Evolutionary conservation across 2,888 invertebrate species (phyloP), one percentile per base, ranked within the genome.

Genomic region (Bellardia pandia): DNA sequence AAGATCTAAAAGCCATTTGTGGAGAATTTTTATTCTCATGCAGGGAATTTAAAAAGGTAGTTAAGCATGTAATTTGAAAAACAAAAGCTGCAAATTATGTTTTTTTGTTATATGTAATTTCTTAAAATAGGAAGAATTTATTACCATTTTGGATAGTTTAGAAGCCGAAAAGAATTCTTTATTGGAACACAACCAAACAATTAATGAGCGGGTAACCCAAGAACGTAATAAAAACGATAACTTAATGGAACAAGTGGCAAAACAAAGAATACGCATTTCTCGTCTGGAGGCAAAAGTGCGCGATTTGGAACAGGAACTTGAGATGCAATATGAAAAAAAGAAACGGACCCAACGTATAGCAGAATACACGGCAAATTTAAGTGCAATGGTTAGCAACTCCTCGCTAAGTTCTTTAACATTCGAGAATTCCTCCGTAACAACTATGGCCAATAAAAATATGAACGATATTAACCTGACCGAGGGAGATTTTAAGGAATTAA

Each of bases 11-110:
- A 40, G 91, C 91, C 0, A 85, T 93, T 14, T 91, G 92, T 30
- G 93, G 93, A 7, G 93, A 92, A 51, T 93, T 92, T 89, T 89
- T 94, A 0, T 94, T 93, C 89, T 91, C 92, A 2, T 94, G 93
- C 56, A 91, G 93, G 48, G 92, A 93, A 75, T 91, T 94, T 76
- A 92, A 91, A 45, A 93, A 93, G 91, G 93, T 93, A 37, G 33
- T 74, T 23, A 1, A 40, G 11, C n/a, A n/a, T n/a, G n/a, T 9
- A 58, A 58, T 7, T 58, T 56, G 3, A 23, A 16, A 23, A 23
- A 56, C 2, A 6, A 23, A 16, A 2, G 56, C n/a, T 51, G 5
- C 13, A 9, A 45, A 13, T 11, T 45, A 45, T 6, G 13, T 4
- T n/a, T n/a, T 51, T n/a, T 6, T 51, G 4, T 13, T 51, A n/a